Conservation (phyloP, 2,797 vertebrate species). For the Hapalemur alaotrensis region DNA sequence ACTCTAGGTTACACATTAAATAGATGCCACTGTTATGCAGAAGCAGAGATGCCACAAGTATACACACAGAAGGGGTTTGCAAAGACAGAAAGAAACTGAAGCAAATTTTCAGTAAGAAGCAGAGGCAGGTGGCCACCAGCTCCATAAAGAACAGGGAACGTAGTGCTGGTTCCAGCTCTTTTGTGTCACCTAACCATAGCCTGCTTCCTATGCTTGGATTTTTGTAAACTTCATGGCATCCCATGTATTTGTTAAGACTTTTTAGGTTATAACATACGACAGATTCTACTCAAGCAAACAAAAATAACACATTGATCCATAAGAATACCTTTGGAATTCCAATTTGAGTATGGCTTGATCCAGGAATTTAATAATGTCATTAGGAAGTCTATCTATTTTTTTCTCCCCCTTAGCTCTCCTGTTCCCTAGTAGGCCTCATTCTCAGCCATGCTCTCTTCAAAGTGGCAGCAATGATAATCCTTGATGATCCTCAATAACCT, state of each 20-base stretch:
- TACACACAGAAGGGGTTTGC: background rate
- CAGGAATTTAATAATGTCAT: background rate
- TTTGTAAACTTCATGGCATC: background rate
- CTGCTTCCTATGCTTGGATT: background rate
- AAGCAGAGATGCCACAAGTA: background rate
- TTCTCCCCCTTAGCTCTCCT: background rate
- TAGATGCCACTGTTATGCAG: background rate
- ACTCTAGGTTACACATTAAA: rapidly evolving
- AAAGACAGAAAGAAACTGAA: background rate
- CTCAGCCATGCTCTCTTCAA: background rate
- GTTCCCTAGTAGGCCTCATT: background rate
- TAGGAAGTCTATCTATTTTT: background rate
- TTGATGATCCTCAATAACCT: background rate
- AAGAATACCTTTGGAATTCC: background rate
- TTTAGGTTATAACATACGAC: background rate
- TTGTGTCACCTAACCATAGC: background rate
- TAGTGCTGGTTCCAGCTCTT: background rate
- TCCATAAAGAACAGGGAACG: background rate
- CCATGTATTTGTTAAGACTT: background rate
- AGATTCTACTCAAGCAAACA: background rate
- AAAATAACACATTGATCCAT: background rate
- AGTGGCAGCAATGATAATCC: background rate
- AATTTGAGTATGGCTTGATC: background rate
- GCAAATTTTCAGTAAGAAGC: background rate
- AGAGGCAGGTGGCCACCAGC: background rate